These are phyloP conservation scores for Cheilosia pagana DNA, from an alignment of 2,888 invertebrate genomes.

Conservation along the genomic window DNA sequence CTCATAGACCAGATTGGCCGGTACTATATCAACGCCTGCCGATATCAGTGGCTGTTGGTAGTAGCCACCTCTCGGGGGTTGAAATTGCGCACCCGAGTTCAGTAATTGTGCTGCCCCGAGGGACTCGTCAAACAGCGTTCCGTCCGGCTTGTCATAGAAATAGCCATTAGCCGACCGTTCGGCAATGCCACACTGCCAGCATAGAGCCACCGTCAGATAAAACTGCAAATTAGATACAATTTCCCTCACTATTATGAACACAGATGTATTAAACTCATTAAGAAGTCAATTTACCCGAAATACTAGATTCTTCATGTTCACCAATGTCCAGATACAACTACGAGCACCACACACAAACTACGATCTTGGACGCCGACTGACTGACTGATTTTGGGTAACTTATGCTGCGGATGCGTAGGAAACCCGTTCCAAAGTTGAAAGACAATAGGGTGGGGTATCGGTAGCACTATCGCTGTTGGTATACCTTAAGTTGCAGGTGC, in stretches of 20 bases:
- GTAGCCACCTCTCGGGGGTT: neutral
- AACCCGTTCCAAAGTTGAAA: slow-evolving; percentile 37
- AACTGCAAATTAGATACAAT: slow-evolving; percentile 36
- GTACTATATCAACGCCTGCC: neutral
- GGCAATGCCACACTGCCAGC: slow-evolving; percentile 23
- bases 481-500: no score
- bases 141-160: slow-evolving; percentile 31
- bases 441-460: slow-evolving; percentile 37
- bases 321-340: neutral
- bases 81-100: neutral
- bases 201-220: slow-evolving; percentile 7
- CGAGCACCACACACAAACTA: slow-evolving; percentile 15
- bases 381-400: neutral
- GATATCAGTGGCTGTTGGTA: neutral
- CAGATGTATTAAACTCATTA: slow-evolving; percentile 15
- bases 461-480: neutral
- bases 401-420: neutral
- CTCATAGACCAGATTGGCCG: slow-evolving; percentile 19
- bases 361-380: slow-evolving; percentile 42
- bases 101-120: neutral
- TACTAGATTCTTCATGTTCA: slow-evolving; percentile 31
- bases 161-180: slow-evolving; percentile 36
- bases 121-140: slow-evolving; percentile 2
- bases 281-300: slow-evolving; percentile 51
- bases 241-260: neutral